Evolutionary conservation across 2,113 vertebrate species (phyloP), one percentile per base, ranked within the genome.

Genomic region (Polyodon spathula): DNA sequence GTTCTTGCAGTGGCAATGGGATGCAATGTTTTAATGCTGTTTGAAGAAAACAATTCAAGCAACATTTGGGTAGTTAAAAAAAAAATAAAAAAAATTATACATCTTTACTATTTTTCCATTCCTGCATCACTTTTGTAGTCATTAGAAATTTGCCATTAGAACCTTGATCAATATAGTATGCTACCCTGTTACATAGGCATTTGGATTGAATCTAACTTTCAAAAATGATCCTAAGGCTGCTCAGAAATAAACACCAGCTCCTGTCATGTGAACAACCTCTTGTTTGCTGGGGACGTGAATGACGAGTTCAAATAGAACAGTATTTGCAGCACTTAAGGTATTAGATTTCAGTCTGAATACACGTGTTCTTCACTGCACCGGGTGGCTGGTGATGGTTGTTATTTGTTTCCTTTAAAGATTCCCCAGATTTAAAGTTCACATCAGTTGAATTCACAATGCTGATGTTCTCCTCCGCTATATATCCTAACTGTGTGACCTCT

Each of bases 281-380:
- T 66, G 37, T 71, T 65, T 75, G 69, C 73, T 84, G 71, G 71
- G 73, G 68, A 71, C 72, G 71, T 85, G 79, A 84, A 82, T 81
- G 89, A 83, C 81, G 81, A 72, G 73, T 70, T 63, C 50, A 40
- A 67, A 42, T 62, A 56, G 58, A 64, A 17, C 66, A 71, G 59
- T 79, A n/a, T 74, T 68, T n/a, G 87, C 86, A 90, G 90, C 89
- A 89, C 77, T 81, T 79, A 62, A 0, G 86, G 84, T 82, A 57
- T 85, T 85, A 97, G 65, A 97, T 97, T 70, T 97, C 95, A 64
- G 93, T 97, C 77, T 98, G 95, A 79, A 97, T 80, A 69, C 90
- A 87, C 83, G 86, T 74, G 79, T 84, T 92, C 57, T 70, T 79
- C 68, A 87, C 76, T 68, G 90, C 90, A 56, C 71, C 72, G 71